Base-by-base conservation (phyloP, 2,113 vertebrate genomes). In the Carettochelys insculpta region DNA sequence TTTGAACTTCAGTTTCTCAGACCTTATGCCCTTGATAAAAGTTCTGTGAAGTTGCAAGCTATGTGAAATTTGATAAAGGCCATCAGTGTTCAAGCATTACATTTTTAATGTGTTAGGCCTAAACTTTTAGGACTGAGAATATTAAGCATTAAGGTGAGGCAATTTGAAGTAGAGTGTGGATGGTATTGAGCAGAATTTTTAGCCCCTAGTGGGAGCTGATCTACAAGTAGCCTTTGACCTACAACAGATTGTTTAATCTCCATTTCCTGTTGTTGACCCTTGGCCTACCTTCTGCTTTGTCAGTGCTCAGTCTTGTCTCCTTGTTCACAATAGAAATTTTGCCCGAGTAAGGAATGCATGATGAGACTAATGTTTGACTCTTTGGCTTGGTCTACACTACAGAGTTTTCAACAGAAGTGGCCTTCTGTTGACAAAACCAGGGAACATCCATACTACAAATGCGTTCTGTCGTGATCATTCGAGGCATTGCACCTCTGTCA, bases 191-290 rank as follows among this genome's bases (percentile, higher is more conserved):
- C 73, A 61, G 86, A 11, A 45, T 22, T 48, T 94, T 93, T 92
- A 87, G 88, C 65, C 78, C 51, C 53, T 71, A 13, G 51, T 91
- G 80, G 96, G 92, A 96, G 87, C 90, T 90, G 83, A 95, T 90
- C 86, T 89, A 48, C 88, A 79, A 89, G 77, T 89, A 89, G 97
- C 93, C 94, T 96, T 94, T 97, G 95, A 88, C 96, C 91, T 93
- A 24, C 82, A n/a, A 4, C 0, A 75, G 80, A 50, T 92, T 93
- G 95, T 94, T 95, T 94, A 92, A 95, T 95, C 94, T 96, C 82
- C 2, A 22, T 94, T 91, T 94, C 96, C 95, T 91, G 89, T 95
- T 92, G 87, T 92, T 94, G 82, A 90, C 94, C 68, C 86, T 88
- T 82, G 48, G 20, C 90, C 84, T 94, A 45, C 47, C 56, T 96